phyloP scores from a whole-genome alignment of 2,888 invertebrate species.

The Lepidochrysops patricia region DNA sequence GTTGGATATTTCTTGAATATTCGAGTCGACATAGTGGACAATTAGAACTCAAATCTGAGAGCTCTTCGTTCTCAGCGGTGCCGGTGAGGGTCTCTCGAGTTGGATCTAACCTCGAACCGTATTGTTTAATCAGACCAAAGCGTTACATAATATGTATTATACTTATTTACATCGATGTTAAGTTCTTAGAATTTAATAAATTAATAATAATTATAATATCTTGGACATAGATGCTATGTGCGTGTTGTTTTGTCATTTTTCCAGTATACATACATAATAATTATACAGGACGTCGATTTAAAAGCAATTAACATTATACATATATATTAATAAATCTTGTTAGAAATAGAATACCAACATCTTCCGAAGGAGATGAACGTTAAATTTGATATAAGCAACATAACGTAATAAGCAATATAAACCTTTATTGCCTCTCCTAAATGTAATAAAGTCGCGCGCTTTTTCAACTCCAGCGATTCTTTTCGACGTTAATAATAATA shows the following conservation, averaged over 20 bases:
- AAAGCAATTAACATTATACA: too few relatives aligned
- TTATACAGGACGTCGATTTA: too few relatives aligned
- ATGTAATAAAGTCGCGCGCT: slow-evolving; percentile 34
- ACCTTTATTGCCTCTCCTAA: slow-evolving; percentile 36
- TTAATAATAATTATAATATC: too few relatives aligned
- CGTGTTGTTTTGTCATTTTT: background rate
- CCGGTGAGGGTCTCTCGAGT: slow-evolving; percentile 31
- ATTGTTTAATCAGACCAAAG: background rate
- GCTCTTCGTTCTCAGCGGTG: slow-evolving; percentile 39
- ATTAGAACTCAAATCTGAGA: slow-evolving; percentile 50
- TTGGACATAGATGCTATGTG: too few relatives aligned
- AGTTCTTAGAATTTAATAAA: too few relatives aligned
- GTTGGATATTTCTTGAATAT: background rate
- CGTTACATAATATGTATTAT: background rate
- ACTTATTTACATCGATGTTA: too few relatives aligned
- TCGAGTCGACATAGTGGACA: slow-evolving; percentile 34
- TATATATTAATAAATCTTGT: slow-evolving; percentile 3
- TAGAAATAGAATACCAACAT: slow-evolving; percentile 10
- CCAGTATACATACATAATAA: too few relatives aligned
- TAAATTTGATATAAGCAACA: slow-evolving; percentile 12
- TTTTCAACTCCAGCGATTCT: background rate
- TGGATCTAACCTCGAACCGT: slow-evolving; percentile 36
- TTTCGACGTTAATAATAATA: slow-evolving; percentile 1
- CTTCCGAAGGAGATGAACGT: background rate
- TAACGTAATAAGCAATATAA: slow-evolving; percentile 17